Conservation (phyloP, 2,888 invertebrate genomes). For the Tetragonula carbonaria region DNA sequence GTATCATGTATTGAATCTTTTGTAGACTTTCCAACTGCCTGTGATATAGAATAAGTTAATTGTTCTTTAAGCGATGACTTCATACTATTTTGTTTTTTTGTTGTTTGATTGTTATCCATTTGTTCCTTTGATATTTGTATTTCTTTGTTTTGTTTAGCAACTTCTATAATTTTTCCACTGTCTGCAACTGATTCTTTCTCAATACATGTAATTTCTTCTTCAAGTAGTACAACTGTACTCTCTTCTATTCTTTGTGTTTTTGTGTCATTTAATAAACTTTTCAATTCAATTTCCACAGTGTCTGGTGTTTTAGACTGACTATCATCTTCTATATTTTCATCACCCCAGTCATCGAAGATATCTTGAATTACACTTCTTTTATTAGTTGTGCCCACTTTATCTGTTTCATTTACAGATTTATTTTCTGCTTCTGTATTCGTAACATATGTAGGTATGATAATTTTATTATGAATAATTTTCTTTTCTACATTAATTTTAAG, state of each 20-base stretch:
- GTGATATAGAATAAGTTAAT: slow-evolving; percentile 24
- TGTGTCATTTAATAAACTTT: slow-evolving; percentile 77
- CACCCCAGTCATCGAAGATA: slow-evolving; percentile 82
- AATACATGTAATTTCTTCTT: slow-evolving; percentile 42
- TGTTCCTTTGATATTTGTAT: slow-evolving; percentile 28
- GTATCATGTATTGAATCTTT: slow-evolving; percentile 29
- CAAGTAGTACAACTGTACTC: slow-evolving; percentile 40
- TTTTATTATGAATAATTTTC: slow-evolving; percentile 5
- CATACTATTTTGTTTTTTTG: slow-evolving; percentile 40
- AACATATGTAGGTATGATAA: neutral
- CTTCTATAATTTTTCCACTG: neutral
- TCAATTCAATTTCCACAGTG: slow-evolving; percentile 78
- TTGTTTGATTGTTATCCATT: slow-evolving; percentile 52
- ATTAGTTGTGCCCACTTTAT: slow-evolving; percentile 53
- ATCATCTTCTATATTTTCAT: slow-evolving; percentile 79
- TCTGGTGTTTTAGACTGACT: slow-evolving; percentile 71
- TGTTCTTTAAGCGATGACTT: slow-evolving; percentile 40
- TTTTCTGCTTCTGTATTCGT: slow-evolving; percentile 15
- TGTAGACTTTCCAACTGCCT: slow-evolving; percentile 31
- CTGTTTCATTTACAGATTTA: slow-evolving; percentile 12
- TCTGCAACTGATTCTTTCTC: slow-evolving; percentile 24
- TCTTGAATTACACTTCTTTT: slow-evolving; percentile 81
- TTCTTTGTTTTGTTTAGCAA: slow-evolving; percentile 18
- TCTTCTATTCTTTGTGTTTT: slow-evolving; percentile 60
- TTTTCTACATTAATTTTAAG: slow-evolving; percentile 19